phyloP scores from a whole-genome alignment of 2,797 vertebrate species.

The Lacerta agilis region DNA sequence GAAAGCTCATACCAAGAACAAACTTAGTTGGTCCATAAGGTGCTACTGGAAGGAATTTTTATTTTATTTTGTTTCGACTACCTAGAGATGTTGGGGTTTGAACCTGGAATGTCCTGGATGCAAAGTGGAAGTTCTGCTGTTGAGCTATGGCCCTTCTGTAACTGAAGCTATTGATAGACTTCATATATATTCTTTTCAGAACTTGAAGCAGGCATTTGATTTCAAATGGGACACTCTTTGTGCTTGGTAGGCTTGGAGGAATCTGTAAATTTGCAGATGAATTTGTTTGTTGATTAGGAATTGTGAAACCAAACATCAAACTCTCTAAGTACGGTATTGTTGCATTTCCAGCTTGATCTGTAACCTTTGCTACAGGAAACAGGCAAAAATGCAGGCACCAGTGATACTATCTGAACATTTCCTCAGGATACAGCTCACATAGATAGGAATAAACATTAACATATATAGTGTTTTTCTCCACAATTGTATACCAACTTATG shows the following conservation, averaged over 20 bases:
- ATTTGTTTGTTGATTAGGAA: constrained; percentile 12
- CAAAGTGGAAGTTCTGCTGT: no score
- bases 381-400: neutral
- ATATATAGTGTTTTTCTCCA: constrained; percentile 35
- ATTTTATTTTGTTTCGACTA: no score
- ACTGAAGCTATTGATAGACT: neutral
- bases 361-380: constrained; percentile 7
- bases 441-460: constrained; percentile 43
- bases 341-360: constrained; percentile 11
- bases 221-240: neutral
- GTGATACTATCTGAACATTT: constrained; percentile 9
- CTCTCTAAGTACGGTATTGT: neutral
- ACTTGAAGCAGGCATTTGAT: constrained; percentile 29
- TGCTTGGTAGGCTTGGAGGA: constrained; percentile 9
- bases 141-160: neutral
- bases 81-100: no score
- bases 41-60: no score
- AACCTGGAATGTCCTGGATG: no score
- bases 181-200: constrained; percentile 1
- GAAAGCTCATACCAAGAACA: no score
- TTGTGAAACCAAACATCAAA: constrained; percentile 15
- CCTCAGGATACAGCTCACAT: constrained; percentile 24
- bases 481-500: constrained; percentile 31
- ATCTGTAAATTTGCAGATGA: constrained; percentile 14
- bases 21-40: no score